Base-by-base conservation (phyloP, 2,113 vertebrate species). In the Thamnophis sirtalis region DNA sequence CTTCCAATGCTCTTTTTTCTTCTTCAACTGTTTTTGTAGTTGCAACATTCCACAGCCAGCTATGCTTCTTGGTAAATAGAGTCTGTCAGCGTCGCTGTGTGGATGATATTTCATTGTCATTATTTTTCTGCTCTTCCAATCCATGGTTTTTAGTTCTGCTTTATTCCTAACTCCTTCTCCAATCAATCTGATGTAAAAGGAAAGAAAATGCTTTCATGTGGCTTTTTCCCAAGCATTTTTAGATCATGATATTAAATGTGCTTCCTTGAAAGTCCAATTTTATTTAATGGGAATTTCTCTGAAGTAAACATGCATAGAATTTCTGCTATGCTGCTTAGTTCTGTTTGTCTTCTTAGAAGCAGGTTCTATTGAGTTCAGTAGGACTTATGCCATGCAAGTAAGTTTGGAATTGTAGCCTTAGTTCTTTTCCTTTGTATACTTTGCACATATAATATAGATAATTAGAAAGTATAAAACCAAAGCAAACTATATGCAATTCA, bases 391-490 rank as follows among this genome's bases (percentile, higher is more conserved):
- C 48, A 73, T 54, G 91, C 73, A 55, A 55, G 28, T 73, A 38
- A 68, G 33, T 33, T 80, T n/a, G 19, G 38, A 51, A 90, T 50
- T 87, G 28, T 4, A 22, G 10, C 17, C 17, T 58, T 48, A 60
- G 87, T 89, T 89, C 87, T 89, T 89, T 89, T 43, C 56, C n/a
- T 50, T 73, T 54, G 7, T 63, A 63, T 91, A 38, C 22, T 89
- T n/a, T 53, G 85, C 24, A 38, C 63, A 88, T 89, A 60, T 84
- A 80, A 89, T 92, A 22, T 9, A 88, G 87, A 92, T 94, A 93
- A n/a, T 87, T 5, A 9, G 54, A 89, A 93, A 91, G 0, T 43
- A 48, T 10, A 93, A 80, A 80, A 43, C 33, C 38, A 89, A 85
- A 89, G 88, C 80, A 88, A 68, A 91, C 2, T 2, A 58, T 85